Evolutionary conservation across 2,113 vertebrate species (phyloP).

Genomic region (Menura novaehollandiae): DNA sequence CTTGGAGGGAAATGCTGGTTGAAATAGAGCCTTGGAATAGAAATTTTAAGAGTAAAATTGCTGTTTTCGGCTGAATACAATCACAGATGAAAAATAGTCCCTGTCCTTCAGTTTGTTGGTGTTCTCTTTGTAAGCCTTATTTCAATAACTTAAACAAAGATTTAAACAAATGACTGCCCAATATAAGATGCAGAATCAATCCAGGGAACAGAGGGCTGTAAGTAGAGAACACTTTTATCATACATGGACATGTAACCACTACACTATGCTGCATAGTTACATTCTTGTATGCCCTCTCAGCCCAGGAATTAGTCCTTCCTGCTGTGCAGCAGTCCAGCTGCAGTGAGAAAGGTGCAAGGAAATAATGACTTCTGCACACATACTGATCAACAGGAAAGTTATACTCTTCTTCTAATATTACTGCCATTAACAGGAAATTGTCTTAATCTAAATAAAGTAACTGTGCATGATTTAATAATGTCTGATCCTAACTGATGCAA

Average conservation of each 20-base stretch:
- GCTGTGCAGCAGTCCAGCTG: background rate
- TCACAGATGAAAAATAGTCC: background rate
- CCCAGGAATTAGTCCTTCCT: background rate
- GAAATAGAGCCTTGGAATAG: background rate
- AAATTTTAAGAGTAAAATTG: background rate
- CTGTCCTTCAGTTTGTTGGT: background rate
- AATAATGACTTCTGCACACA: background rate
- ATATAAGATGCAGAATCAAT: background rate
- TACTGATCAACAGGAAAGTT: background rate
- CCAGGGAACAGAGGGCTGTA: background rate
- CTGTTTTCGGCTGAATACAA: background rate
- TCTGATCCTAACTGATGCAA: background rate
- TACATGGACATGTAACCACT: fast-evolving
- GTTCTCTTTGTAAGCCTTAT: background rate
- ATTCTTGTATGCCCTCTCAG: background rate
- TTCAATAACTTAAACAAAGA: background rate
- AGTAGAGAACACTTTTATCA: background rate
- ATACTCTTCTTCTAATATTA: background rate
- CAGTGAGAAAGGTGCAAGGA: background rate
- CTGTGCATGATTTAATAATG: background rate
- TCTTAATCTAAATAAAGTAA: background rate
- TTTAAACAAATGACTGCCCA: background rate
- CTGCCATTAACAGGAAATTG: background rate
- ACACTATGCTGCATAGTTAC: background rate
- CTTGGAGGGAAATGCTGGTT: background rate